Evolutionary conservation across 2,113 vertebrate species (phyloP).

Genomic region (Ptychochromis oligacanthus): DNA sequence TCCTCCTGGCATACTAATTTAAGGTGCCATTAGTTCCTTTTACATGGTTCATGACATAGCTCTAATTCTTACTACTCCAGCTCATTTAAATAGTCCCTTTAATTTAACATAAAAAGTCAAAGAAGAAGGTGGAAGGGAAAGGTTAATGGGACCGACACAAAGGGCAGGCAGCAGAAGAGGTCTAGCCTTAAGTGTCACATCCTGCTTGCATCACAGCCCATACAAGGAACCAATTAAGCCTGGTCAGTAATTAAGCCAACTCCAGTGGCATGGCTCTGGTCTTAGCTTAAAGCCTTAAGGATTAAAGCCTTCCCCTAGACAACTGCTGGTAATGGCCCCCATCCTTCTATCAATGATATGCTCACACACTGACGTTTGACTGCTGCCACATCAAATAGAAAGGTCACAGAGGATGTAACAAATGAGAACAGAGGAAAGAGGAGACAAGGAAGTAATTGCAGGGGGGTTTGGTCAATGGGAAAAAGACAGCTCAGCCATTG

Average conservation of each 20-base stretch:
- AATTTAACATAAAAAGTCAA: constrained; percentile 76
- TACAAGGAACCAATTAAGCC: constrained; percentile 70
- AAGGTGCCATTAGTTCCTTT: constrained; percentile 51
- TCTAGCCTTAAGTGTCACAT: constrained; percentile 75
- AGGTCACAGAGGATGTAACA: constrained; percentile 73
- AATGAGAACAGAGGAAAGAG: constrained; percentile 53
- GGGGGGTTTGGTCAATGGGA: constrained; percentile 35
- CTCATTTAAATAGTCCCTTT: constrained; percentile 67
- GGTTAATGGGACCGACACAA: constrained; percentile 79
- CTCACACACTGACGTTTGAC: constrained; percentile 57
- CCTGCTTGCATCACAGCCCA: constrained; percentile 48
- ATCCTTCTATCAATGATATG: constrained; percentile 62
- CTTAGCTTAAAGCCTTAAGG: constrained; percentile 51
- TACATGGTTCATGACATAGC: constrained; percentile 28
- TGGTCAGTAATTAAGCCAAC: constrained; percentile 65
- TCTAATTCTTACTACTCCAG: constrained; percentile 19
- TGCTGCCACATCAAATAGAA: constrained; percentile 63
- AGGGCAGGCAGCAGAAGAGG: constrained; percentile 71
- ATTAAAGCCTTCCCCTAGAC: constrained; percentile 59
- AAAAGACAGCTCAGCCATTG: constrained; percentile 7
- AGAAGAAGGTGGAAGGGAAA: constrained; percentile 71
- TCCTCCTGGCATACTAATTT: constrained; percentile 21
- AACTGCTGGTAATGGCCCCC: constrained; percentile 62
- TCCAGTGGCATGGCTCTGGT: constrained; percentile 25
- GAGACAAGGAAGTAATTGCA: constrained; percentile 59